phyloP scores from a whole-genome alignment of 2,888 invertebrate genomes.

The Pegoplata infirma region DNA sequence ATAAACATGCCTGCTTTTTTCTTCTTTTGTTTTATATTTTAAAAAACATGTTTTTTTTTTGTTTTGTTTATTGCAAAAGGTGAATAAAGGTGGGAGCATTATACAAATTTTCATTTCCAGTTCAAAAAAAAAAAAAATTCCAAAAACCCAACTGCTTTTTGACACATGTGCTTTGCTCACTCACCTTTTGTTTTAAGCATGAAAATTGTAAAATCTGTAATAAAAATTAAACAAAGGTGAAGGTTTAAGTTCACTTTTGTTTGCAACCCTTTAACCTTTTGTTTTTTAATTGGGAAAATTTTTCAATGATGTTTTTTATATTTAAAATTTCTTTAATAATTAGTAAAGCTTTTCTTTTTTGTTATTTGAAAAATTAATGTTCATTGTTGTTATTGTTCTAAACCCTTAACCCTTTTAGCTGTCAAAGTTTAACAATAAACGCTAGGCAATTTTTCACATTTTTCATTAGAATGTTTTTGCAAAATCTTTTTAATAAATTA shows the following conservation, averaged over 20 bases:
- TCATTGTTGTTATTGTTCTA: constrained; percentile 10
- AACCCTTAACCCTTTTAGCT: constrained; percentile 28
- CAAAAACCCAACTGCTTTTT: constrained; percentile 19
- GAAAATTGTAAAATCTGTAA: neutral
- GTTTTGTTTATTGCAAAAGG: constrained; percentile 30
- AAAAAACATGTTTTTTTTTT: neutral
- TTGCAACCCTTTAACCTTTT: constrained; percentile 52
- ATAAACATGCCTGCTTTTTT: constrained; percentile 17
- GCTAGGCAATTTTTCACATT: constrained; percentile 5
- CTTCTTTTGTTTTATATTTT: neutral
- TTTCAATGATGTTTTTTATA: neutral
- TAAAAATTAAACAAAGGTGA: constrained; percentile 38
- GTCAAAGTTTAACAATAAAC: constrained; percentile 26
- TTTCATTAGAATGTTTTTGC: too few relatives aligned
- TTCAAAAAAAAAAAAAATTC: neutral
- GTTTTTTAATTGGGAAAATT: constrained; percentile 45
- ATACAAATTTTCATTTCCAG: constrained; percentile 11
- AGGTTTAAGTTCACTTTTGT: constrained; percentile 18
- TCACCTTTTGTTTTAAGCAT: constrained; percentile 26
- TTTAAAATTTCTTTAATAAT: constrained; percentile 43
- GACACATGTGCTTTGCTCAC: constrained; percentile 30
- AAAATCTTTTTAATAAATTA: neutral
- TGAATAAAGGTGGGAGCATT: constrained; percentile 44
- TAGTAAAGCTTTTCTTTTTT: constrained; percentile 27
- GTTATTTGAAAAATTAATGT: constrained; percentile 13